phyloP scores from a whole-genome alignment of 2,113 vertebrate species.

The Phylloscopus trochilus region DNA sequence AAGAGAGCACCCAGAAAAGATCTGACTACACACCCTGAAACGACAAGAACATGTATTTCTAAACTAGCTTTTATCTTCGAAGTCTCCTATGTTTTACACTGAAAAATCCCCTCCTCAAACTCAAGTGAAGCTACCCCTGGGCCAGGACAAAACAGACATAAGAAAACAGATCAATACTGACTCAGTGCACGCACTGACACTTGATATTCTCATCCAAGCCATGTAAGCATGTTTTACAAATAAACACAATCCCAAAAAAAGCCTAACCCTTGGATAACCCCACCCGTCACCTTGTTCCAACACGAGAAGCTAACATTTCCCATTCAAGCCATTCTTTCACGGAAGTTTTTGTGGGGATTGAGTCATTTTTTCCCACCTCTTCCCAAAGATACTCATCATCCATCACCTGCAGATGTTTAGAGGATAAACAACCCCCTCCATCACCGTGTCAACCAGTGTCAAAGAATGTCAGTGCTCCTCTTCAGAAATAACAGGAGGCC shows the following conservation, averaged over 20 bases:
- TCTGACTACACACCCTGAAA: background rate
- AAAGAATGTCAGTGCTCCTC: background rate
- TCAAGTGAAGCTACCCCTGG: background rate
- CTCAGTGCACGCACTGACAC: background rate
- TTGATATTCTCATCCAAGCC: constrained; percentile 18
- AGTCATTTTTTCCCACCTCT: constrained; percentile 19
- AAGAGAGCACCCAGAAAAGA: background rate
- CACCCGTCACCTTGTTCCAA: constrained; percentile 51
- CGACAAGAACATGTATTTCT: background rate
- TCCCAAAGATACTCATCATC: constrained; percentile 12
- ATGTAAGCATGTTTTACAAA: constrained; percentile 53
- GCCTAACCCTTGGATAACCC: constrained; percentile 64
- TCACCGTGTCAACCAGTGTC: background rate
- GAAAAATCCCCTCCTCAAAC: background rate
- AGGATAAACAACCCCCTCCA: constrained; percentile 36
- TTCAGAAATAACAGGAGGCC: background rate
- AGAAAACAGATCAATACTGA: constrained; percentile 24
- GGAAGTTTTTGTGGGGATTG: background rate
- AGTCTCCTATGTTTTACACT: background rate
- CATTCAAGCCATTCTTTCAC: constrained; percentile 1
- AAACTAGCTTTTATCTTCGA: background rate
- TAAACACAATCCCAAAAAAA: constrained; percentile 41
- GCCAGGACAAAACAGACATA: background rate
- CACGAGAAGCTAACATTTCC: constrained; percentile 22
- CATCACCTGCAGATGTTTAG: constrained; percentile 60